Percentiles rank a stretch among this genome's conserved stretches.
phyloP scores from a whole-genome alignment of 2,888 invertebrate genomes.

The Meiosimyza platycephala region DNA sequence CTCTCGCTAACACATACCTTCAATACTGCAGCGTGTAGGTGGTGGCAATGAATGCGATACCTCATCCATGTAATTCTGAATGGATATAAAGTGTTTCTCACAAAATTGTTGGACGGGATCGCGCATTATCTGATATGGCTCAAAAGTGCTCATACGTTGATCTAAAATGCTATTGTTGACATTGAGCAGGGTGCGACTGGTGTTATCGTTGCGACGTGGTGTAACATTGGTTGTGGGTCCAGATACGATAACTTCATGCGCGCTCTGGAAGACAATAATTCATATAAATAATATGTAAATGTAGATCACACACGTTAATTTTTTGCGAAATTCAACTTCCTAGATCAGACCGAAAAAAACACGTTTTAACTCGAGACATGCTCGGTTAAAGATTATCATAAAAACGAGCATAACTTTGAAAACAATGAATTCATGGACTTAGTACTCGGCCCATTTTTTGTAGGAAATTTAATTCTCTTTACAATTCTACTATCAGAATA shows the following conservation, averaged over 20 bases:
- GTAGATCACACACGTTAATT: neutral
- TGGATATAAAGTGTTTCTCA: conserved; percentile 93
- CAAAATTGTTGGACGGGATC: conserved; percentile 96
- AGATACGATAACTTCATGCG: conserved; percentile 69
- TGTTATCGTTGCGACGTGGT: conserved; percentile 76
- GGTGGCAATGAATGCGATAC: conserved; percentile 86
- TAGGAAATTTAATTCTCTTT: too few species aligned
- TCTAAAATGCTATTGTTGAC: conserved; percentile 68
- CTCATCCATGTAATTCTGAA: conserved; percentile 90
- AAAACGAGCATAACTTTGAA: too few species aligned
- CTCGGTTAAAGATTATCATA: too few species aligned
- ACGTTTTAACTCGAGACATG: too few species aligned
- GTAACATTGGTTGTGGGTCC: conserved; percentile 75
- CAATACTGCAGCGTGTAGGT: conserved; percentile 93
- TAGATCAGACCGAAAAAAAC: too few species aligned
- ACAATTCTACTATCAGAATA: too few species aligned
- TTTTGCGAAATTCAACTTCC: too few species aligned
- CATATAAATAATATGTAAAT: too few species aligned
- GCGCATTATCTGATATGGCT: conserved; percentile 87
- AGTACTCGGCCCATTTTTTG: too few species aligned
- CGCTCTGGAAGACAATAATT: conserved; percentile 46
- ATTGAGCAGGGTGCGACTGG: conserved; percentile 82
- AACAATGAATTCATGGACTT: too few species aligned
- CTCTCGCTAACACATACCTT: conserved; percentile 72
- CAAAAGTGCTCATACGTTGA: conserved; percentile 85